Evolutionary conservation across 2,797 vertebrate species (phyloP).

Genomic region (Lates japonicus): DNA sequence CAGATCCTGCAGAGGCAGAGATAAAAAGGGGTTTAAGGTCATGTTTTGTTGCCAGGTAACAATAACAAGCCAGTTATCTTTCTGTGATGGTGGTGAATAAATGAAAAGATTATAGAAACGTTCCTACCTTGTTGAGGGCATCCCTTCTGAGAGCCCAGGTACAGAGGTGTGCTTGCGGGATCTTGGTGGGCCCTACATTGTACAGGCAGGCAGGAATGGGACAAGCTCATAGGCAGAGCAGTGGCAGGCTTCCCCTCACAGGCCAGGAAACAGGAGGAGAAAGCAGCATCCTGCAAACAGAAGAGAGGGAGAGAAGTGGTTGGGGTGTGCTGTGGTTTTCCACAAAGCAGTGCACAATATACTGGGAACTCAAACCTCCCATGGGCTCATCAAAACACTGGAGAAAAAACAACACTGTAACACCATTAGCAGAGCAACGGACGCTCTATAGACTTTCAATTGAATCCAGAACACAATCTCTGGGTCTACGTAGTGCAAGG

Average conservation of each 20-base stretch:
- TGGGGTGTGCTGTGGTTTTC: slow-evolving; percentile 60
- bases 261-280: slow-evolving; percentile 96
- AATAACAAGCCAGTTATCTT: background rate
- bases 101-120: no score
- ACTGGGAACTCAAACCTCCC: slow-evolving; percentile 42
- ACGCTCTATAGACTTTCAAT: slow-evolving; percentile 41
- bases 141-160: slow-evolving; percentile 98
- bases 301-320: slow-evolving; percentile 51
- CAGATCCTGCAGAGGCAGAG: slow-evolving; percentile 87
- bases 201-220: slow-evolving; percentile 95
- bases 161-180: slow-evolving; percentile 97
- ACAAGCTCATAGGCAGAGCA: slow-evolving; percentile 95
- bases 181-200: slow-evolving; percentile 94
- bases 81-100: background rate
- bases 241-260: slow-evolving; percentile 93
- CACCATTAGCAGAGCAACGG: slow-evolving; percentile 51
- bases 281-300: slow-evolving; percentile 91
- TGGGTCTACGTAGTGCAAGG: slow-evolving; percentile 58
- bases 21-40: background rate
- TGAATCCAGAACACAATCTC: no score
- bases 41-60: slow-evolving; percentile 14
- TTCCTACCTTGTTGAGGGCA: slow-evolving; percentile 94
- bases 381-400: slow-evolving; percentile 6
- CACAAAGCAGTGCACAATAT: slow-evolving; percentile 20
- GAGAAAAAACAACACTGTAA: slow-evolving; percentile 23